phyloP scores from a whole-genome alignment of 2,797 vertebrate genomes.

The Discoglossus pictus region DNA sequence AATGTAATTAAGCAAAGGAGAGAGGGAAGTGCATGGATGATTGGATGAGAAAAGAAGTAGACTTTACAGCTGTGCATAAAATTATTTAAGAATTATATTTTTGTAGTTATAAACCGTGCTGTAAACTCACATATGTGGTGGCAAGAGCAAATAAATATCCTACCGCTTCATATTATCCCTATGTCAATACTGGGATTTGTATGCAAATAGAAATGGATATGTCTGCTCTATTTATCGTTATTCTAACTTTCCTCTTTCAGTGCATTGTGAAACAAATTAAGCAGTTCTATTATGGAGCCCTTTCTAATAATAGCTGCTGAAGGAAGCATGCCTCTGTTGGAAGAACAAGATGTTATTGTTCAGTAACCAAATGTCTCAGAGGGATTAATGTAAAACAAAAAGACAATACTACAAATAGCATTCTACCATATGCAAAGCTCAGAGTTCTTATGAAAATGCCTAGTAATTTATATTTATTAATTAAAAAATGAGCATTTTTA shows the following conservation, averaged over 20 bases:
- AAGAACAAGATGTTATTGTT: slow-evolving; percentile 36
- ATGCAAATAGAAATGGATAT: too few relatives aligned
- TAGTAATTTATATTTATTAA: too few relatives aligned
- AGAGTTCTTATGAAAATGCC: too few relatives aligned
- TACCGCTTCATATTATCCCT: neutral
- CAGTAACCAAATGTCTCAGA: slow-evolving; percentile 21
- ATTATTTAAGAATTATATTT: too few relatives aligned
- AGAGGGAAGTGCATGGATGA: too few relatives aligned
- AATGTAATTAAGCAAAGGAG: too few relatives aligned
- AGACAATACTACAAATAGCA: slow-evolving; percentile 1
- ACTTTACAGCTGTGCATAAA: too few relatives aligned
- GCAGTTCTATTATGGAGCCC: neutral
- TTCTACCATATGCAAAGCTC: neutral
- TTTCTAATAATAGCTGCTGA: slow-evolving; percentile 21
- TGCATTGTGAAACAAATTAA: neutral
- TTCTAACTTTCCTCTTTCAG: neutral
- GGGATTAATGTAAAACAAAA: slow-evolving; percentile 21
- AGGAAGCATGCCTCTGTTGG: slow-evolving; percentile 28
- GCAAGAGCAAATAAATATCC: too few relatives aligned
- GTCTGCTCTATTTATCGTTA: slow-evolving; percentile 5
- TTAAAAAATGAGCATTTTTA: too few relatives aligned
- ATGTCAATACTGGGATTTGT: neutral
- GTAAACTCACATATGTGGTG: too few relatives aligned
- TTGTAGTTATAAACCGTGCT: too few relatives aligned
- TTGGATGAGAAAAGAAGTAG: too few relatives aligned